Base-by-base conservation (phyloP, 2,797 vertebrate species). In the Siniperca undulata region DNA sequence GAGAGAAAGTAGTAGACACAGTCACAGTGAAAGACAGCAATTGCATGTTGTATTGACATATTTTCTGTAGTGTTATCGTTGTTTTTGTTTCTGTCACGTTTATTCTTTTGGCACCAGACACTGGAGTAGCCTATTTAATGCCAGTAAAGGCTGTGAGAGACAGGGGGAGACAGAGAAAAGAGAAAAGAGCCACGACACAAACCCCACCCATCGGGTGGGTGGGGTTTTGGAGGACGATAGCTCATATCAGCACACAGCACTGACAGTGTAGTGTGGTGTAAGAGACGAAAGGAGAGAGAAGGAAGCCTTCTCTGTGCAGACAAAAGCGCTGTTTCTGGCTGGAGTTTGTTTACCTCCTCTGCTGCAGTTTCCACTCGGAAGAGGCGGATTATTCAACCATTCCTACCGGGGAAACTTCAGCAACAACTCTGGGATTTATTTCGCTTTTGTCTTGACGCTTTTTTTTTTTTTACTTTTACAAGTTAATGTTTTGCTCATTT, bases 101-200 rank as follows among this genome's bases (percentile, higher is more conserved):
- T 20, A 27, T 66, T 66, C n/a, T 44, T n/a, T 56, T 17, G 19
- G 8, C 53, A 22, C 5, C 24, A 50, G 48, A 40, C 48, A 10
- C 19, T n/a, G 3, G 11, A 53, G 17, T 8, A 36, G 65, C 30
- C 30, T 5, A 11, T 40, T 34, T 59, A 11, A 30, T 5, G 52
- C n/a, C 50, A 40, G 34, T 42, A 19, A 19, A 16, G 44, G 9
- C 44, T 4, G 3, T 53, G 46, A 70, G 14, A 72, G 77, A 14
- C 74, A 86, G 89, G 55, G 85, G 89, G 87, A 66, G 84, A 44
- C 61, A 84, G 69, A 79, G 58, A 6, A 38, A 12, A 7, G 5
- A 30, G 22, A 50, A 34, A 40, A 13, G 20, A 42, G 19, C 4
- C 4, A 34, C n/a, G 9, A 34, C 19, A 36, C 2, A 52, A 24